Evolutionary conservation across 2,888 invertebrate species (phyloP), one percentile per base, ranked within the genome.

Genomic region (Caenorhabditis zanzibari): DNA sequence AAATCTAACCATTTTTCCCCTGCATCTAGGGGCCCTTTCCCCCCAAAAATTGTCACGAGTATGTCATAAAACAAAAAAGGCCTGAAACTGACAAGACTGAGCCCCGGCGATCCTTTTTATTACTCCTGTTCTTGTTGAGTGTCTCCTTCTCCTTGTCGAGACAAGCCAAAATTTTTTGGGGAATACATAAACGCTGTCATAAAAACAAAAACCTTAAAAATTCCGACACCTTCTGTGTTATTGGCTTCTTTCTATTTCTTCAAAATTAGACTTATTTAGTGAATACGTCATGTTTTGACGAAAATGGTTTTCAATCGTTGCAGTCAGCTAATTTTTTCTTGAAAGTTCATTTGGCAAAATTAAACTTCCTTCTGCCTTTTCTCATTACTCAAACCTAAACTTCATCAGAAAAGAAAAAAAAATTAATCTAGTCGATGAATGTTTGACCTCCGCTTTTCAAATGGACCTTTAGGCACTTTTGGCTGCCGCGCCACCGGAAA

Each of bases 401-500:
- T 26, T 24, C 54, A 4, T 22, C 52, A 22, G 44, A 14, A 44
- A 16, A n/a, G 7, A 14, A 6, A 26, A 54, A 54, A 54, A 54
- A 26, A 26, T 26, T 38, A 35, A 24, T 56, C 54, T 49, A 24
- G 52, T 68, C 38, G 28, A 52, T 26, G 32, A 58, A 58, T 58
- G 28, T 58, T 63, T 63, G 24, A 14, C 44, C 38, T 63, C 35
- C 19, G 32, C 19, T 38, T 35, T 61, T 16, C 54, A 58, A 22
- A n/a, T 6, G 68, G 59, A 44, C 68, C 56, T 76, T 59, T 66
- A 49, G 63, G 54, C 44, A 47, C 75, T 75, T 66, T 75, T 59
- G 4, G 24, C 26, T 69, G 52, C n/a, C 49, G 61, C 52, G 59
- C 68, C 26, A 69, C 77, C 77, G 77, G 77, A 77, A 77, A 77